These are phyloP conservation scores for Simalia tracyae DNA, from an alignment of 2,797 vertebrate species.

Conservation along the genomic window DNA sequence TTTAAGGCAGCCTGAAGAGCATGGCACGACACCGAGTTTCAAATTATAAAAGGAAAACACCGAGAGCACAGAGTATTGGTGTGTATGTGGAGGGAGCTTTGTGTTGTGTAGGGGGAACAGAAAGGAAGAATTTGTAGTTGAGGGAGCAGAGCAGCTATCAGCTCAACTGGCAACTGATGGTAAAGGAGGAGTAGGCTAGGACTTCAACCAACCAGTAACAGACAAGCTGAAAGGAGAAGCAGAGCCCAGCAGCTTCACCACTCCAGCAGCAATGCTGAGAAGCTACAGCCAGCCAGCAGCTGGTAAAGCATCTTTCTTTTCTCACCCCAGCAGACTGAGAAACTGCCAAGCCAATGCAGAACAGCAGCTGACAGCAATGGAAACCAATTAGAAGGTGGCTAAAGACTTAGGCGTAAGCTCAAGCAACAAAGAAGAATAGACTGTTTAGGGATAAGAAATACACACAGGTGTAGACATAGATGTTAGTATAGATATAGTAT, in stretches of 20 bases:
- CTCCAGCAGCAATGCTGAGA: not conserved
- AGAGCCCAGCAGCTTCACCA: not conserved
- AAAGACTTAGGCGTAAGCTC: not conserved
- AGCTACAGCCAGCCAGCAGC: not conserved
- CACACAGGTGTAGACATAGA: not conserved
- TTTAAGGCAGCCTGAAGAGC: not conserved
- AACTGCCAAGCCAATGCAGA: not conserved
- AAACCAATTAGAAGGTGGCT: not conserved
- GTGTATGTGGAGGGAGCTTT: not conserved
- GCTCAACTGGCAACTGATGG: not conserved
- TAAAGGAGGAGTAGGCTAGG: not conserved
- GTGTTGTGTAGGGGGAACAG: not conserved
- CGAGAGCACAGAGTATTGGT: not conserved
- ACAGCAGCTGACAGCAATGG: not conserved
- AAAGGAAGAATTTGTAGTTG: not conserved
- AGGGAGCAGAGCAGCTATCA: not conserved
- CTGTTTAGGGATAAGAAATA: not conserved
- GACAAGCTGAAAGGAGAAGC: not conserved
- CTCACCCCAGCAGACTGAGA: not conserved
- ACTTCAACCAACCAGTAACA: not conserved
- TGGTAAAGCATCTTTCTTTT: not conserved
- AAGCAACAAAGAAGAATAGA: not conserved
- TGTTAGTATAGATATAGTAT: not conserved
- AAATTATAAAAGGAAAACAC: not conserved
- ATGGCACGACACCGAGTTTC: not conserved